Conservation (phyloP, 2,797 vertebrate species). For the Gila robusta region DNA sequence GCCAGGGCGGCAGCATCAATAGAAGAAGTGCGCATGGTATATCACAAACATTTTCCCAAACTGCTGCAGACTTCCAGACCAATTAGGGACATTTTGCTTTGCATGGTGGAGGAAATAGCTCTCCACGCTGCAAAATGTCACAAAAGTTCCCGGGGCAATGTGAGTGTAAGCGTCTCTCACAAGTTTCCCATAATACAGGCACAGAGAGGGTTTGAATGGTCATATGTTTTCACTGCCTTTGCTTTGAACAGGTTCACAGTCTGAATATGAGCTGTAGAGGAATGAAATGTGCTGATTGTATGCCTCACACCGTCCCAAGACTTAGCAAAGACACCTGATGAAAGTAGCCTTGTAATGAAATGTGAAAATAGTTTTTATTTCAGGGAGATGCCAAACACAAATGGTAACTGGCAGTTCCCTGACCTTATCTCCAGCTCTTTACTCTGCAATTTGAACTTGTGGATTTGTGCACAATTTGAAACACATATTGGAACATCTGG, state of each 20-base stretch:
- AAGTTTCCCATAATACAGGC: conserved; percentile 58
- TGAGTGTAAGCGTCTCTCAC: conserved; percentile 63
- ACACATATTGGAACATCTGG: conserved; percentile 57
- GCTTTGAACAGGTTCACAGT: conserved; percentile 24
- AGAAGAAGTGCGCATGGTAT: conserved; percentile 75
- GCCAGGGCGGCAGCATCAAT: conserved; percentile 79
- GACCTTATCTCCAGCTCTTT: conserved; percentile 39
- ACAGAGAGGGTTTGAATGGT: conserved; percentile 30
- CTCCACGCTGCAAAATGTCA: conserved; percentile 89
- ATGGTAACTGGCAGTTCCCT: conserved; percentile 21
- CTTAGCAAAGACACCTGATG: conserved; percentile 4
- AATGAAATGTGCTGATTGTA: background rate
- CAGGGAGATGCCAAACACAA: background rate
- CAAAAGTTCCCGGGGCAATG: conserved; percentile 78
- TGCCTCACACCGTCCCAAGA: background rate
- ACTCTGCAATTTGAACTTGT: conserved; percentile 41
- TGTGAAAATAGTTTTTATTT: background rate
- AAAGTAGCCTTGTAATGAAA: background rate
- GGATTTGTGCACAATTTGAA: conserved; percentile 42
- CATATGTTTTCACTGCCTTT: background rate
- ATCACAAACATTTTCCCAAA: conserved; percentile 87
- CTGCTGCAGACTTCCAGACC: conserved; percentile 84
- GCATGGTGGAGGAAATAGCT: conserved; percentile 88
- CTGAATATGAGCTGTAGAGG: background rate
- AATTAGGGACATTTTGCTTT: conserved; percentile 87